Conservation (phyloP, 2,113 vertebrate genomes). For the Cynocephalus volans region DNA sequence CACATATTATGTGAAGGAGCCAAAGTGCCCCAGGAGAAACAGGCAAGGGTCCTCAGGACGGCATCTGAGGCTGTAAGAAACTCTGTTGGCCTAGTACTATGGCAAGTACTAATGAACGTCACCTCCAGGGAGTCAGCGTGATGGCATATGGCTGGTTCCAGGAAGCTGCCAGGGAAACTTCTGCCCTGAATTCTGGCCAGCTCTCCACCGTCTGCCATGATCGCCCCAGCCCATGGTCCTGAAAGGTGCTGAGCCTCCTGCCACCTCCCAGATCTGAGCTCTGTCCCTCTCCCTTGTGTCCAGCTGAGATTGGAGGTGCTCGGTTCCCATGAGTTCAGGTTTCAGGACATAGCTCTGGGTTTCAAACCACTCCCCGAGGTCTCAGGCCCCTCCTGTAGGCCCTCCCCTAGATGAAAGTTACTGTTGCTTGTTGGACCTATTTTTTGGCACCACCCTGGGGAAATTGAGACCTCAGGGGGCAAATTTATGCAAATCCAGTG, state of each 20-base stretch:
- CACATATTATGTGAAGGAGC: fast-evolving
- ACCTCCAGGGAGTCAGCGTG: no score
- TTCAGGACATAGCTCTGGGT: no score
- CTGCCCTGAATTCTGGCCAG: fast-evolving
- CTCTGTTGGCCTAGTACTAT: background rate
- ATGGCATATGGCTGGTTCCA: fast-evolving
- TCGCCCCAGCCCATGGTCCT: background rate
- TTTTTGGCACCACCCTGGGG: no score
- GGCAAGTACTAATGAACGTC: fast-evolving
- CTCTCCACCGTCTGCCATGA: fast-evolving
- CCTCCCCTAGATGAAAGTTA: no score
- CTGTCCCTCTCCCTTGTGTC: fast-evolving
- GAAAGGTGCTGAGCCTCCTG: fast-evolving
- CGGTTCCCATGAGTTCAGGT: no score
- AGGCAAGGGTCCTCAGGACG: background rate
- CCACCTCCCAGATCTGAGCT: background rate
- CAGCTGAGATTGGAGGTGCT: background rate
- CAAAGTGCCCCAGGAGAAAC: fast-evolving
- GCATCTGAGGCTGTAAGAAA: fast-evolving
- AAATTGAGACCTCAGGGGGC: no score
- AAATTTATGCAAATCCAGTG: no score
- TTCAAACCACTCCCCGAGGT: no score
- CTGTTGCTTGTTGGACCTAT: no score
- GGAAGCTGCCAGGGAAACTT: fast-evolving
- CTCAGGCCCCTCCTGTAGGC: no score